Evolutionary conservation across 2,888 invertebrate species (phyloP), one percentile per base, ranked within the genome.

Genomic region (Falcaria lacertinaria): DNA sequence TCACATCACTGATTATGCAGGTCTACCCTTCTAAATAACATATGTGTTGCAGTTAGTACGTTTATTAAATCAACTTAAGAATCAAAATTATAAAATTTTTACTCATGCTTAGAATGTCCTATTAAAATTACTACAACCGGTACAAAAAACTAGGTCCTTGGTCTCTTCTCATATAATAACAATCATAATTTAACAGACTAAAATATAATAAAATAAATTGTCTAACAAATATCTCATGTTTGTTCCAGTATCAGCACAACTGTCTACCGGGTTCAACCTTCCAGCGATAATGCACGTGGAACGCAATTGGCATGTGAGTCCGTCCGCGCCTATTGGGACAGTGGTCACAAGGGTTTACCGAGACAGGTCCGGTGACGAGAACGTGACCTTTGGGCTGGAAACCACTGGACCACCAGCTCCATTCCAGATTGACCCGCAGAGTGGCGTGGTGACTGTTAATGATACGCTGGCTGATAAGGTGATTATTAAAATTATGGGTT

Each of bases 361-460:
- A n/a, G 91, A 92, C 37, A 92, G 93, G 58, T 88, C 89, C 1
- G 93, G 94, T 56, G 89, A 90, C 15, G 92, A 92, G 64, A 82
- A 85, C 7, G 84, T 96, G 28, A 90, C 87, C 39, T 96, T 91
- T 61, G 94, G 93, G 0, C 73, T 96, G 49, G 95, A 95, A 71
- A 91, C 92, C 0, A 69, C 69, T 0, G 87, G 84, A 0, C 80
- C 85, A 0, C 91, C 91, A 3, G 86, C 94, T 15, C 96, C 96
- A 1, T 97, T 97, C 72, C 81, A 90, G 35, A 96, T 97, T 48
- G 92, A 97, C 75, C 91, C 92, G 32, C 81, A 84, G 2, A 94
- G 94, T 0, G 97, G 97, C 22, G 92, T 92, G 4, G 94, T 97
- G 41, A 94, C 92, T 60, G 91, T 96, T 39, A 96, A 96, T 64